phyloP scores from a whole-genome alignment of 2,113 vertebrate genomes.

The Oplegnathus fasciatus region DNA sequence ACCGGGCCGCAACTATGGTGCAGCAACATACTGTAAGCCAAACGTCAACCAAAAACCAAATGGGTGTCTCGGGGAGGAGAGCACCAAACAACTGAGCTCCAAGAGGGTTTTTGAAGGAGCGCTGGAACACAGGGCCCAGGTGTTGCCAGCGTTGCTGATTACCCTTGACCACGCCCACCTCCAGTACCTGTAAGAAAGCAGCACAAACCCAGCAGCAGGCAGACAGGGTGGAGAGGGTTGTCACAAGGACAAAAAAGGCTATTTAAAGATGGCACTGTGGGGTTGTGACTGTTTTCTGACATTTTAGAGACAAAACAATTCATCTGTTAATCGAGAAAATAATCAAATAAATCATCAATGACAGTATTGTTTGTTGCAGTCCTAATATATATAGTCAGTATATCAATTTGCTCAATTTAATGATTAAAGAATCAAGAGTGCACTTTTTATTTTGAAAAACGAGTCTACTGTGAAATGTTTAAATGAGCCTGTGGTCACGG shows the following conservation, averaged over 20 bases:
- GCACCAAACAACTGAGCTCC: no score
- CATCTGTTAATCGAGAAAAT: not conserved
- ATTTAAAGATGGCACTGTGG: not conserved
- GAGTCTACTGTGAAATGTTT: not conserved
- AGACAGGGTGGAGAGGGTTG: no score
- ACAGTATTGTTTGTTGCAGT: not conserved
- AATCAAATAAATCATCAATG: not conserved
- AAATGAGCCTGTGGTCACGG: conserved; percentile 28
- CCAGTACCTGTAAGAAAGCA: no score
- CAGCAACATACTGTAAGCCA: no score
- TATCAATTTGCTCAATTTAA: conserved; percentile 8
- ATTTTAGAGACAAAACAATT: conserved; percentile 1
- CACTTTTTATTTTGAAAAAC: conserved; percentile 12
- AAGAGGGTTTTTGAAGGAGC: no score
- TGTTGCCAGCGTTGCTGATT: no score
- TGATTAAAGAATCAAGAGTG: conserved; percentile 13
- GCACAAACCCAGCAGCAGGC: no score
- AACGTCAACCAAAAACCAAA: no score
- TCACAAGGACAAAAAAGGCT: not conserved
- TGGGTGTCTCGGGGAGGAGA: no score
- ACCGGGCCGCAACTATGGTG: no score
- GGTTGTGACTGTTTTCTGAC: not conserved
- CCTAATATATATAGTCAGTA: not conserved
- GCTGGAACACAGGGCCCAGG: no score
- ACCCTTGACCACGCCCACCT: no score